Percentiles rank a stretch among this genome's conserved stretches.
phyloP scores from a whole-genome alignment of 92 coral and sea anemone species.

The Pocillopora grandis region DNA sequence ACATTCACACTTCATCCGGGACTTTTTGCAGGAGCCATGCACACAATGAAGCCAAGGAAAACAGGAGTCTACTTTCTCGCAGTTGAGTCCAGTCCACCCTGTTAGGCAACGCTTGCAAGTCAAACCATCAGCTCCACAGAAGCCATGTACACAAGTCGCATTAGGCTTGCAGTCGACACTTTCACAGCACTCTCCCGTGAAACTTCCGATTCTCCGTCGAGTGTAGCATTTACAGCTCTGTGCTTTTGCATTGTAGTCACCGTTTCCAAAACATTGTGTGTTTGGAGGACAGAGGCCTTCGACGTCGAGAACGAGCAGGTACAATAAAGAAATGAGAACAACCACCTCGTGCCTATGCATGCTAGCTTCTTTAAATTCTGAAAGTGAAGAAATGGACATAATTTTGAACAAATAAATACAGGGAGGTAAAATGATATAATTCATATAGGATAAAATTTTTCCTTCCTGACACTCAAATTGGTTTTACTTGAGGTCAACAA shows the following conservation, averaged over 20 bases:
- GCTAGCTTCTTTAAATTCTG: background rate
- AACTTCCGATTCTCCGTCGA: slow-evolving; percentile 33
- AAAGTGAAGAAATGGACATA: background rate
- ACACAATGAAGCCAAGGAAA: slow-evolving; percentile 83
- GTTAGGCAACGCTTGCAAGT: slow-evolving; percentile 70
- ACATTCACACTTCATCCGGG: slow-evolving; percentile 84
- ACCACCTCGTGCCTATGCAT: background rate
- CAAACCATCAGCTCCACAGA: slow-evolving; percentile 68
- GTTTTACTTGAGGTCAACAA: no score
- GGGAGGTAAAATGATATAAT: no score
- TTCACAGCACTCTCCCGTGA: slow-evolving; percentile 78
- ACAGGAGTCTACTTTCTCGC: slow-evolving; percentile 72
- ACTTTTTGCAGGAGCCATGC: slow-evolving; percentile 73
- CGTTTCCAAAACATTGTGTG: slow-evolving; percentile 86
- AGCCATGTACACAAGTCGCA: slow-evolving; percentile 80
- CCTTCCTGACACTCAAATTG: no score
- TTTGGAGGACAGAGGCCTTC: slow-evolving; percentile 46
- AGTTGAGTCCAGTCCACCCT: slow-evolving; percentile 76
- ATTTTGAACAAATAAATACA: no score
- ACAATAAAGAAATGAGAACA: background rate
- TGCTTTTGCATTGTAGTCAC: slow-evolving; percentile 52
- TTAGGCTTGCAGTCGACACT: slow-evolving; percentile 75
- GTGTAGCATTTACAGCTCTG: slow-evolving; percentile 64
- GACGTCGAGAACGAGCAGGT: background rate
- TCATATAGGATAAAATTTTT: no score